These are phyloP conservation scores for Cheilosia pagana DNA, from an alignment of 2,888 invertebrate species.

Conservation along the genomic window DNA sequence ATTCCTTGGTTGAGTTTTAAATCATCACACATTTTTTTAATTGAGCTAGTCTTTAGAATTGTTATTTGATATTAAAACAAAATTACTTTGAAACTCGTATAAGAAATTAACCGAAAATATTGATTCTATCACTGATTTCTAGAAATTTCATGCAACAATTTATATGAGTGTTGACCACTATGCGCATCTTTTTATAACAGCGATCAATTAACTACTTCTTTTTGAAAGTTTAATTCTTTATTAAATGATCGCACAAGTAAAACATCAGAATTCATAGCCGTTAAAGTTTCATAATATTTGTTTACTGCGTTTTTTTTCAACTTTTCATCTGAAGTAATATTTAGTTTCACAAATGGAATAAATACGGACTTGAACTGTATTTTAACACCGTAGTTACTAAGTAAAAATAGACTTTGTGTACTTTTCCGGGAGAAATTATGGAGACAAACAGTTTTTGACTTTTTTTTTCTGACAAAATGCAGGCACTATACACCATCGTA, in stretches of 20 bases:
- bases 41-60: not conserved
- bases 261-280: constrained; percentile 19
- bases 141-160: constrained; percentile 63
- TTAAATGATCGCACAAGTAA: constrained; percentile 53
- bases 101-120: not conserved
- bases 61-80: no score
- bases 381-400: constrained; percentile 50
- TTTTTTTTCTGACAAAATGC: not conserved
- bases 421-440: constrained; percentile 47
- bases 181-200: constrained; percentile 18
- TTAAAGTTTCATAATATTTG: not conserved
- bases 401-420: constrained; percentile 64
- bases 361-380: constrained; percentile 2
- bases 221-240: constrained; percentile 25
- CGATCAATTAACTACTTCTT: constrained; percentile 34
- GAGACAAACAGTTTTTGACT: no score
- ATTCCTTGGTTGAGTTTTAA: no score
- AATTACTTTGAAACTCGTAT: not conserved
- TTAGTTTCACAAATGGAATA: constrained; percentile 3
- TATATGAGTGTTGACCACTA: constrained; percentile 34
- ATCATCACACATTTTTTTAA: no score
- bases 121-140: constrained; percentile 52
- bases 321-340: constrained; percentile 13
- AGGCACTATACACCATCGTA: not conserved
- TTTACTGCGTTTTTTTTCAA: constrained; percentile 1